These are phyloP conservation scores for Rhyzopertha dominica DNA, from an alignment of 1,140 invertebrate species.

Conservation along the genomic window DNA sequence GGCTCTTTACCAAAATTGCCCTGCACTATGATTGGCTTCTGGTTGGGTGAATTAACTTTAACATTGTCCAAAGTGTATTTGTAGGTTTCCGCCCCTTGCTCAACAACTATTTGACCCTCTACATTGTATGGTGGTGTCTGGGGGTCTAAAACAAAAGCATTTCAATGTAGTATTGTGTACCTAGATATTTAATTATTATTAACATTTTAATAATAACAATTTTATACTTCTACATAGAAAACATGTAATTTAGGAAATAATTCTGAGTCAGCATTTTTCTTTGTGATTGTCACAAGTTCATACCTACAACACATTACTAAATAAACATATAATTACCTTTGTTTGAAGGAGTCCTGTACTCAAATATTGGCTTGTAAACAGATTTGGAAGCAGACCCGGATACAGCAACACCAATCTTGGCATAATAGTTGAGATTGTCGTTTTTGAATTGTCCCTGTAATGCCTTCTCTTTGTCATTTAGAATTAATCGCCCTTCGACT, in stretches of 20 bases:
- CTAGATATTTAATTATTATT: no score
- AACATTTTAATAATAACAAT: no score
- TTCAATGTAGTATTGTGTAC: no score
- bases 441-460: slow-evolving; percentile 51
- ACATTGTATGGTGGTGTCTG: slow-evolving; percentile 50
- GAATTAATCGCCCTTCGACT: slow-evolving; percentile 51
- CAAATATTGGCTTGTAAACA: slow-evolving; percentile 63
- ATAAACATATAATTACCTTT: no score
- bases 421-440: slow-evolving; percentile 56
- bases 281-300: slow-evolving; percentile 25
- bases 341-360: slow-evolving; percentile 58
- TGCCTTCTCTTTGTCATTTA: slow-evolving; percentile 52
- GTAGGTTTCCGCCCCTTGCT: slow-evolving; percentile 45
- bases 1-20: slow-evolving; percentile 49
- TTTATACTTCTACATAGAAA: no score
- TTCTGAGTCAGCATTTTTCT: no score
- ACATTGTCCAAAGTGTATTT: slow-evolving; percentile 58
- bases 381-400: slow-evolving; percentile 48
- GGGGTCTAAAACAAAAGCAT: slow-evolving; percentile 22
- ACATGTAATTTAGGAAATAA: no score
- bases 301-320: slow-evolving; percentile 28
- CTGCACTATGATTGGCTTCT: slow-evolving; percentile 48
- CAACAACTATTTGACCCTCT: slow-evolving; percentile 52
- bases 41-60: slow-evolving; percentile 46
- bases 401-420: slow-evolving; percentile 57